Evolutionary conservation across 2,113 vertebrate genomes (phyloP), one percentile per base, ranked within the genome.

Genomic region (Oophaga pumilio): DNA sequence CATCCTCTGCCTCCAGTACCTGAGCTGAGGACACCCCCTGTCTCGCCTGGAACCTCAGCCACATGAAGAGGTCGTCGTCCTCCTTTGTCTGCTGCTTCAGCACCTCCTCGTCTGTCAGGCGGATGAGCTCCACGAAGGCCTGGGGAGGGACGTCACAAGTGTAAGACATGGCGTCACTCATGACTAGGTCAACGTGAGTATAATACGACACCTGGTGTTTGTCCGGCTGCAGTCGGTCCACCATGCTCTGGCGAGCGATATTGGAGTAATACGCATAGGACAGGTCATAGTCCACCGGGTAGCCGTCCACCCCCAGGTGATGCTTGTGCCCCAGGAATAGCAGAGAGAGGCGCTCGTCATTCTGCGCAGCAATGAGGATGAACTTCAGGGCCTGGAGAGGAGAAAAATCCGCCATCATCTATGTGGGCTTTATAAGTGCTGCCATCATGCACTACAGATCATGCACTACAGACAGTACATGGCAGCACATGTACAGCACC

Each of bases 221-320:
- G 56, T 92, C 90, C 14, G 91, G 92, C 20, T 91, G 90, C 0
- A 90, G 90, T 3, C 91, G 92, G 87, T 96, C 95, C 0, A 57
- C 1, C 62, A 85, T 88, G 10, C 95, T 95, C 90, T 95, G 94
- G 74, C 89, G 88, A 10, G 94, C 95, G 12, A 95, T 93, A 89
- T 95, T 95, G 87, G 92, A 89, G 84, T 96, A 96, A 86, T 96
- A 96, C 7, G 92, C 94, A 69, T 94, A 96, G 86, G 95, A 93
- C 68, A 95, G 89, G 77, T 93, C 92, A 24, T 81, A 86, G 56
- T 96, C 95, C 59, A 80, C 10, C 0, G 90, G 88, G 28, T 92
- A 50, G 14, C 91, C 91, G 18, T 90, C 89, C 8, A 91, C 90
- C 22, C 94, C 95, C 28, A 88, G 86, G 60, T 90, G 93, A 82